Conservation (phyloP, 2,113 vertebrate genomes). For the Oryzias javanicus region DNA sequence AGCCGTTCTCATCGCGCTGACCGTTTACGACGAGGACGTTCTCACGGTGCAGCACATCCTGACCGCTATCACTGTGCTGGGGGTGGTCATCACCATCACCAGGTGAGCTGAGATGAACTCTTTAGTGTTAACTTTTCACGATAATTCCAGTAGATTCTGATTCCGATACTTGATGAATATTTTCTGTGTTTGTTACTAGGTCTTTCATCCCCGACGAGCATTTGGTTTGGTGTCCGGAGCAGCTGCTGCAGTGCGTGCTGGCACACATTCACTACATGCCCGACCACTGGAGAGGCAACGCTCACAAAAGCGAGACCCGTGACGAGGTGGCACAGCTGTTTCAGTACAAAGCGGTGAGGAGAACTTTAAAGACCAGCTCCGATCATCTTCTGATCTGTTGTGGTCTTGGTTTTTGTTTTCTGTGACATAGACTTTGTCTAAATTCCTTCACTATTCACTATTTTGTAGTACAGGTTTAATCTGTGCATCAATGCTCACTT, state of each 20-base stretch:
- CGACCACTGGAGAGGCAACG: constrained; percentile 97
- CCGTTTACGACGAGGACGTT: constrained; percentile 96
- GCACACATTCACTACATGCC: constrained; percentile 99
- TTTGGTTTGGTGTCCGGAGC: constrained; percentile 96
- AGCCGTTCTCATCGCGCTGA: constrained; percentile 95
- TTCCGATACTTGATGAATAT: not conserved
- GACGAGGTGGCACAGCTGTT: constrained; percentile 98
- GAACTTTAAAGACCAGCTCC: not conserved
- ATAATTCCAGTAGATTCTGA: not conserved
- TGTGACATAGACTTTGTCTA: too few relatives aligned
- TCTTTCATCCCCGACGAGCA: constrained; percentile 99
- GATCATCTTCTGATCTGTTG: not conserved
- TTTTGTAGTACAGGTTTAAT: too few relatives aligned
- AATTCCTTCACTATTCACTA: too few relatives aligned
- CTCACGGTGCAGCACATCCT: constrained; percentile 95
- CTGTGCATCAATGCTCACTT: too few relatives aligned
- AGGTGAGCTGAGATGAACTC: constrained; percentile 77
- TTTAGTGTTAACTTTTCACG: too few relatives aligned
- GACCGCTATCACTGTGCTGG: constrained; percentile 92
- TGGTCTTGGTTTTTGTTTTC: too few relatives aligned
- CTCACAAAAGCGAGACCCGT: constrained; percentile 95
- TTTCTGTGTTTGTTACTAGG: constrained; percentile 65
- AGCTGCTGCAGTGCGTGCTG: constrained; percentile 95
- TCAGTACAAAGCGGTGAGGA: constrained; percentile 97
- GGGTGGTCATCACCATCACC: constrained; percentile 90